Percentiles rank a stretch among this genome's conserved stretches.
Conservation (phyloP, 2,888 invertebrate species). For the Heliconius hortense region DNA sequence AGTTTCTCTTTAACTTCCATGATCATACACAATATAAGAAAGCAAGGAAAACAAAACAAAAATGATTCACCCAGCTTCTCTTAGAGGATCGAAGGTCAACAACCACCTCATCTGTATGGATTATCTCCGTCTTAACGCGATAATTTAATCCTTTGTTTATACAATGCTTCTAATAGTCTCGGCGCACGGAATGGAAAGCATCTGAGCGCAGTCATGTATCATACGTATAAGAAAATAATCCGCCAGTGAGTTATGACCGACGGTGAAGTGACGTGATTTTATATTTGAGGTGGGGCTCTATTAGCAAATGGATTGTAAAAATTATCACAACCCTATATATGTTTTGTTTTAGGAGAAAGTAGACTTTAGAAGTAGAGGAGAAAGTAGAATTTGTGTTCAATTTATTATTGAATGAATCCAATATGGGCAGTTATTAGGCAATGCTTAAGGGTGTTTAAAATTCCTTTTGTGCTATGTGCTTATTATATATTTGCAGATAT, state of each 20-base stretch:
- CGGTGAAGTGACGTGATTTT: constrained; percentile 57
- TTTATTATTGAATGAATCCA: too few relatives aligned
- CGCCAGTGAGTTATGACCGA: constrained; percentile 67
- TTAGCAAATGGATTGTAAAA: constrained; percentile 53
- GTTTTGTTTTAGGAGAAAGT: not conserved
- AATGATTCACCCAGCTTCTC: constrained; percentile 47
- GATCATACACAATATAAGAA: constrained; percentile 4
- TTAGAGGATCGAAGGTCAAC: constrained; percentile 69
- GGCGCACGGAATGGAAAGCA: constrained; percentile 67
- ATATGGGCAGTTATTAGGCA: too few relatives aligned
- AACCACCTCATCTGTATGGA: constrained; percentile 78
- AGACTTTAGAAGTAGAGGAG: too few relatives aligned
- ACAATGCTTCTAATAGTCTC: constrained; percentile 76
- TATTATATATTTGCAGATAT: too few relatives aligned
- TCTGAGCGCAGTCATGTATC: constrained; percentile 72
- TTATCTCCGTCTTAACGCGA: constrained; percentile 77
- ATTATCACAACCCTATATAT: not conserved
- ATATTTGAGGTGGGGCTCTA: constrained; percentile 54
- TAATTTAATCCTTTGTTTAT: constrained; percentile 81
- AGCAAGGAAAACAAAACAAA: constrained; percentile 27
- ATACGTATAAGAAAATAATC: constrained; percentile 79
- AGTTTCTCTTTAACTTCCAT: not conserved
- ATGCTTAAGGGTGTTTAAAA: too few relatives aligned
- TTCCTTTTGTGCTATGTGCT: too few relatives aligned
- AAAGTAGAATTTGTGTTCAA: too few relatives aligned